These are phyloP conservation scores for Asteroscopus sphinx DNA, from an alignment of 2,888 invertebrate species.

Conservation along the genomic window DNA sequence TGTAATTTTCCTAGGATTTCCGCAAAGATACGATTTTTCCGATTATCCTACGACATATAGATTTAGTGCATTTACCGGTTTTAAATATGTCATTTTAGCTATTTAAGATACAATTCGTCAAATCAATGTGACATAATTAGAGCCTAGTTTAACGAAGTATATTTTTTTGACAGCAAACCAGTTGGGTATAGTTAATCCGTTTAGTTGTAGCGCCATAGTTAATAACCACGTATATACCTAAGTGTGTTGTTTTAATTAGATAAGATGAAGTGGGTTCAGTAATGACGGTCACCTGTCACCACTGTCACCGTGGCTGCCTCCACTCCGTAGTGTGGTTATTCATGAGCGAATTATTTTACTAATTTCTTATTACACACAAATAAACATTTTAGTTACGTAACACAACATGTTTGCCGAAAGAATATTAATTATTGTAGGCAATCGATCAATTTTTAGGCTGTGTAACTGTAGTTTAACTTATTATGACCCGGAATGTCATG, in stretches of 20 bases:
- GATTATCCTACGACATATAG: too few species aligned
- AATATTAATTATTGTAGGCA: slow-evolving; percentile 39
- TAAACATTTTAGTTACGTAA: slow-evolving; percentile 39
- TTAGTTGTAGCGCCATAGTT: slow-evolving; percentile 43
- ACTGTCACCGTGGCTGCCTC: slow-evolving; percentile 34
- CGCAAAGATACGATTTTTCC: too few species aligned
- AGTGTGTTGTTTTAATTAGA: slow-evolving; percentile 53
- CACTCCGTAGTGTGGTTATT: slow-evolving; percentile 31
- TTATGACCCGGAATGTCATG: slow-evolving; percentile 30
- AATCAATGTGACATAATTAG: slow-evolving; percentile 50
- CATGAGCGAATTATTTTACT: slow-evolving; percentile 42
- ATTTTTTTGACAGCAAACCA: slow-evolving; percentile 49
- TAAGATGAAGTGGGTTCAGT: slow-evolving; percentile 40
- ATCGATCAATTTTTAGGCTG: slow-evolving; percentile 42
- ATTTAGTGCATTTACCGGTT: slow-evolving; percentile 39
- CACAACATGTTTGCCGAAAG: slow-evolving; percentile 16
- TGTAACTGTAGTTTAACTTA: slow-evolving; percentile 8
- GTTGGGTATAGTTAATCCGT: slow-evolving; percentile 48
- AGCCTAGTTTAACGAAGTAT: slow-evolving; percentile 28
- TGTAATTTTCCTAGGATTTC: too few species aligned
- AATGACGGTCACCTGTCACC: slow-evolving; percentile 53
- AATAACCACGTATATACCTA: slow-evolving; percentile 23
- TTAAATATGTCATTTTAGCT: slow-evolving; percentile 35
- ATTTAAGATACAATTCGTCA: slow-evolving; percentile 39
- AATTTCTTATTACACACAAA: slow-evolving; percentile 45